Evolutionary conservation across 1,140 invertebrate species (phyloP), one percentile per base, ranked within the genome.

Genomic region (Odontomachus brunneus): DNA sequence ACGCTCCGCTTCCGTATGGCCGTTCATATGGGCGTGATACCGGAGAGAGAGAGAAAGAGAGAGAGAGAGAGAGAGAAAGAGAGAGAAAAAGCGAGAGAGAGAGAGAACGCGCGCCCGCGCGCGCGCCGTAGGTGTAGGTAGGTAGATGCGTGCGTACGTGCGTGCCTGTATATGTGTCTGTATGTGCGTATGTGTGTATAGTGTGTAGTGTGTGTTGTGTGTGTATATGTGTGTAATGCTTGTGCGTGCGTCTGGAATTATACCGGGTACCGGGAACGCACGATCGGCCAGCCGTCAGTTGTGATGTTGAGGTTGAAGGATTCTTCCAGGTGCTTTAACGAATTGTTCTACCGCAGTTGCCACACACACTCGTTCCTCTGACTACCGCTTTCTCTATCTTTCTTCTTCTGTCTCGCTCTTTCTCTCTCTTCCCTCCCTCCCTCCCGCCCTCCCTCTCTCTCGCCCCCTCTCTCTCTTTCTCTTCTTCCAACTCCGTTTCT

Each of bases 21-120:
- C 80, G 80, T 63, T 82, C 81, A 65, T 82, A 82, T 74, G 73
- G 81, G 81, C 81, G 81, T 71, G 38, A 80, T 78, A 29, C 38
- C 65, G 19, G 38, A 44, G 22, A 69, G 74, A 63, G 69, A 63
- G 44, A 76, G 38, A 38, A 60, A 67, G 22, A 76, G 65, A 44
- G 73, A 44, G 74, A 44, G 15, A 33, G 29, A 33, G 29, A 33
- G 29, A 33, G 29, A 33, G 29, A 33, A 5, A 33, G 29, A 33
- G 29, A 33, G 29, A 33, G 29, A 33, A 5, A 33, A 5, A 33
- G 29, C 2, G 29, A 33, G 22, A 76, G 65, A 44, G 73, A 44
- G 74, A 44, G 15, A 67, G 63, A 57, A 55, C n/a, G 59, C 71
- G 66, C 66, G 29, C 53, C 62, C 51, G 62, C 73, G 76, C 60